These are phyloP conservation scores for Coboldia fuscipes DNA, from an alignment of 1,140 invertebrate genomes.

Conservation along the genomic window DNA sequence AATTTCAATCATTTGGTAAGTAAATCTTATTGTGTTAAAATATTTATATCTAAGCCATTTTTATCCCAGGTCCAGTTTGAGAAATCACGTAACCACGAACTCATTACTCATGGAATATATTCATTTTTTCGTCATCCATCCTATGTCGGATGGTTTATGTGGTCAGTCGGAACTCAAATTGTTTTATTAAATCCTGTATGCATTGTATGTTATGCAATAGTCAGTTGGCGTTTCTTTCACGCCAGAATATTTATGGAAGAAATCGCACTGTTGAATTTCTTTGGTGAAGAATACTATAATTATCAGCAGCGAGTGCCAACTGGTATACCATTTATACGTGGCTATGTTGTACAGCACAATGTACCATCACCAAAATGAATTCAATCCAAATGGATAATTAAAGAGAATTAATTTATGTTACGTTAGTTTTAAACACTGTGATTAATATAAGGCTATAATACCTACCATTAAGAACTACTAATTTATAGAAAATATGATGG, in stretches of 20 bases:
- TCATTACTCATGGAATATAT: slow-evolving; percentile 88
- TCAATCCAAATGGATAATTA: no score
- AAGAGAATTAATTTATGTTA: no score
- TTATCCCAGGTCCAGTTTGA: slow-evolving; percentile 40
- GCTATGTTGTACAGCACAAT: slow-evolving; percentile 27
- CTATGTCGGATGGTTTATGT: slow-evolving; percentile 98
- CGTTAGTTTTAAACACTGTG: no score
- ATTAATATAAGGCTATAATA: no score
- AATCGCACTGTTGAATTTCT: slow-evolving; percentile 79
- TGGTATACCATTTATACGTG: slow-evolving; percentile 82
- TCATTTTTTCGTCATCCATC: slow-evolving; percentile 66
- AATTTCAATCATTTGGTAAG: not conserved
- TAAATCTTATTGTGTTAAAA: not conserved
- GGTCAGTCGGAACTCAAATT: slow-evolving; percentile 93
- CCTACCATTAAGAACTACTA: no score
- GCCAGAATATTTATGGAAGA: slow-evolving; percentile 80
- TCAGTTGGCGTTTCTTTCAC: slow-evolving; percentile 83
- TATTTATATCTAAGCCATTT: no score
- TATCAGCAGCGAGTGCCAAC: slow-evolving; percentile 77
- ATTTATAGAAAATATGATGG: no score
- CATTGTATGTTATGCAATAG: slow-evolving; percentile 51
- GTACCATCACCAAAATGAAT: no score
- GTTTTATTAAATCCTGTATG: slow-evolving; percentile 86
- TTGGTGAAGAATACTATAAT: slow-evolving; percentile 67
- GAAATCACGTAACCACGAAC: slow-evolving; percentile 53